Percentiles rank a stretch among this genome's conserved stretches.
Conservation (phyloP, 2,888 invertebrate genomes). For the Hypselothyrea guttata region DNA sequence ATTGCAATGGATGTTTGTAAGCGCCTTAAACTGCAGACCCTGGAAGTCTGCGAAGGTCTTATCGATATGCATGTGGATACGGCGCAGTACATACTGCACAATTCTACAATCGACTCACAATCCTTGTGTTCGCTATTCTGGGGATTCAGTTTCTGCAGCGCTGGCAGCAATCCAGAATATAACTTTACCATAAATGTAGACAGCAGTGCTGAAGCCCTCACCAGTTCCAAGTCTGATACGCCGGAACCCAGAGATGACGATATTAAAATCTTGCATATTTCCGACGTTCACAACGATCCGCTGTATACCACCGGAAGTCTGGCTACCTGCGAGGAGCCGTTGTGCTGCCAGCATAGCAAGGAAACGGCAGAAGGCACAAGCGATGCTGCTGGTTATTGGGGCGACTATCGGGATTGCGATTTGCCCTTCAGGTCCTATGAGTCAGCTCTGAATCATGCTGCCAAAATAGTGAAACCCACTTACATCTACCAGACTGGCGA, state of each 20-base stretch:
- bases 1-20: slow-evolving; percentile 84
- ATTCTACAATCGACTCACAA: slow-evolving; percentile 82
- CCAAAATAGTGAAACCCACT: slow-evolving; percentile 85
- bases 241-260: slow-evolving; percentile 54
- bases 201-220: slow-evolving; percentile 28
- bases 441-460: slow-evolving; percentile 86
- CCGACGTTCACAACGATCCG: slow-evolving; percentile 90
- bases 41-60: slow-evolving; percentile 85
- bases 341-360: slow-evolving; percentile 88
- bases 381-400: slow-evolving; percentile 89
- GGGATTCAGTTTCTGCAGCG: slow-evolving; percentile 70
- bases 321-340: slow-evolving; percentile 88
- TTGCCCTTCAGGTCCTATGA: slow-evolving; percentile 87
- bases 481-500: slow-evolving; percentile 93
- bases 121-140: slow-evolving; percentile 81
- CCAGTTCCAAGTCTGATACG: slow-evolving; percentile 66
- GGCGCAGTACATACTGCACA: slow-evolving; percentile 84
- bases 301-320: slow-evolving; percentile 87
- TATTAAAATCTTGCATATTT: slow-evolving; percentile 76
- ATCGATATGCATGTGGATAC: slow-evolving; percentile 85
- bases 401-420: slow-evolving; percentile 91
- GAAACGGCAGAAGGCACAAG: slow-evolving; percentile 48
- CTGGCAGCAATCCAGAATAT: slow-evolving; percentile 54
- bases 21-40: slow-evolving; percentile 84
- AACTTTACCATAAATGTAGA: slow-evolving; percentile 73